Base-by-base conservation (phyloP, 2,113 vertebrate genomes). In the Formicarius rufipectus region DNA sequence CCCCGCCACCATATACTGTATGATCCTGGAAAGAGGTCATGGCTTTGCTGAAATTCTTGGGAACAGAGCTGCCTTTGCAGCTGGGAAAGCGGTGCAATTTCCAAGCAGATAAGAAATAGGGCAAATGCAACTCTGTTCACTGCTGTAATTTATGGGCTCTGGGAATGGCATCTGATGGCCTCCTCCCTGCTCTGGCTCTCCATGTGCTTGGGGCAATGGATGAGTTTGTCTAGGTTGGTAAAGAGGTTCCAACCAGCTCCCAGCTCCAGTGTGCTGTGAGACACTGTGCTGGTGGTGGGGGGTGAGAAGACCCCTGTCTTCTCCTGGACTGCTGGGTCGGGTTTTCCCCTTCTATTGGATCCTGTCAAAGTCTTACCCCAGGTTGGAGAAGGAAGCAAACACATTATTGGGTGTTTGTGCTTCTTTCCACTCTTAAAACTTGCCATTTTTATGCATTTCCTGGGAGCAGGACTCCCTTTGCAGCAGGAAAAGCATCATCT, bases 1-100 rank as follows among this genome's bases (percentile, higher is more conserved):
- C 79, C 79, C 50, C 0, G 97, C 96, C 97, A 96, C 66, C 89
- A 5, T 84, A 64, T 87, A 69, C 90, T 91, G 86, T 87, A 78
- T 2, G 25, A 71, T 92, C 97, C 93, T 97, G 94, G 96, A 96
- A 93, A 91, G 88, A 87, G 95, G 94, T 90, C 93, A 67, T 24
- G 88, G 93, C 93, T 90, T 86, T 66, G 87, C 87, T 83, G 86
- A 56, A 88, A 71, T 90, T 78, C 91, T 67, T 85, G 95, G 95
- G 95, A 95, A 95, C 82, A 5, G 60, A 87, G 81, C 94, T 95
- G 83, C 84, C 83, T 82, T 62, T 39, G 93, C 93, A 94, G 96
- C 95, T 96, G 95, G 93, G 93, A 82, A 94, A 94, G 81, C 66
- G 9, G 60, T 1, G 3, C 87, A 12, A 11, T 87, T 93, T 92